phyloP scores from a whole-genome alignment of 2,888 invertebrate species.

The Ochropleura plecta region DNA sequence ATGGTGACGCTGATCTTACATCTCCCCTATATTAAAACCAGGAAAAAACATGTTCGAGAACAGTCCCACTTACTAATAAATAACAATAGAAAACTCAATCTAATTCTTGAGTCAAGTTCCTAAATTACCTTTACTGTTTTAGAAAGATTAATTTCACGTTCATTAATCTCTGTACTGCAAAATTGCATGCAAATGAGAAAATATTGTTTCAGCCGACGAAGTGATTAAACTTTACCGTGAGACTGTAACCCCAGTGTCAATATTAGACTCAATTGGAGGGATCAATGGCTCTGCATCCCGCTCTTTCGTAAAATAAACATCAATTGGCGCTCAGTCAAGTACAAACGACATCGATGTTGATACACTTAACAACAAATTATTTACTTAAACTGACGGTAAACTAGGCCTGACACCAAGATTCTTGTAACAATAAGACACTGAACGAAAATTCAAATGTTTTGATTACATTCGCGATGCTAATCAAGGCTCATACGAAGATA shows the following conservation, averaged over 20 bases:
- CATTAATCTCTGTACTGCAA: constrained; percentile 2
- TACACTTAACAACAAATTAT: constrained; percentile 21
- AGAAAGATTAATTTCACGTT: constrained; percentile 13
- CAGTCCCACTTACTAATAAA: too few relatives aligned
- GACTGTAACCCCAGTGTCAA: constrained; percentile 19
- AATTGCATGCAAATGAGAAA: constrained; percentile 18
- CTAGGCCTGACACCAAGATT: background rate
- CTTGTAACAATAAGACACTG: background rate
- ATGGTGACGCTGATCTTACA: background rate
- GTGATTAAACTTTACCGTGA: constrained; percentile 22
- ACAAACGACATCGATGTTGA: constrained; percentile 10
- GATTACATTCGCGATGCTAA: constrained; percentile 54
- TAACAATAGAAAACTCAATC: background rate
- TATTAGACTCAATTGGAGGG: constrained; percentile 38
- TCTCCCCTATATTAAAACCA: background rate
- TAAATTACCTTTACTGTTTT: background rate
- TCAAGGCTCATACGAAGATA: constrained; percentile 51
- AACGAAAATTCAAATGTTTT: constrained; percentile 37
- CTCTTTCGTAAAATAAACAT: constrained; percentile 34
- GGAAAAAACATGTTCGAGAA: too few relatives aligned
- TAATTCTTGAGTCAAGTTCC: background rate
- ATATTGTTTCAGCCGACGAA: constrained; percentile 9
- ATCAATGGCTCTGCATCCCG: constrained; percentile 25
- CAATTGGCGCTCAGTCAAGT: constrained; percentile 25
- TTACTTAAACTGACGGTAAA: constrained; percentile 7